phyloP scores from a whole-genome alignment of 2,113 vertebrate genomes.

The Gallinago paraguaiae region DNA sequence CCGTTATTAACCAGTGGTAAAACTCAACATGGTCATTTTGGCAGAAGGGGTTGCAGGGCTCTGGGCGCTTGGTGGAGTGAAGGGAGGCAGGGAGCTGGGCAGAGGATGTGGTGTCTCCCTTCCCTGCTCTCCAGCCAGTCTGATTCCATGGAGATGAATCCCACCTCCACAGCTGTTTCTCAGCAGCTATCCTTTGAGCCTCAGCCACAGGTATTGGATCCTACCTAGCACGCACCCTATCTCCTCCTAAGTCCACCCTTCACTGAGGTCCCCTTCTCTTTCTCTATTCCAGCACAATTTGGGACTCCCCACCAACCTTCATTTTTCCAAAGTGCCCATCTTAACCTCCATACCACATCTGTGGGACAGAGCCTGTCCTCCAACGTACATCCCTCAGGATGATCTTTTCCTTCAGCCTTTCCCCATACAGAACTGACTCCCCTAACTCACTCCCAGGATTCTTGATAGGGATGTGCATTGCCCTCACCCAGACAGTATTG shows the following conservation, averaged over 20 bases:
- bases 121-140: background rate
- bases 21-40: background rate
- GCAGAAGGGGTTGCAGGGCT: background rate
- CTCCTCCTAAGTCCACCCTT: background rate
- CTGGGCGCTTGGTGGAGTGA: fast-evolving
- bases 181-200: background rate
- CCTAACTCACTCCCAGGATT: background rate
- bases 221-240: background rate
- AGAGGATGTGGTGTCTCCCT: background rate
- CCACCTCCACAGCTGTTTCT: background rate
- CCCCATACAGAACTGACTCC: background rate
- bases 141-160: background rate
- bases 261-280: background rate
- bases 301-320: background rate
- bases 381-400: background rate
- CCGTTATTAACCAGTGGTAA: background rate
- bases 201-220: background rate
- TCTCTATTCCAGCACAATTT: background rate
- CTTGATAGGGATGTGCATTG: background rate
- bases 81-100: background rate
- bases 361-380: background rate
- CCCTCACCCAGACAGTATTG: background rate
- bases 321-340: background rate
- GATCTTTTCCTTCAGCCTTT: background rate
- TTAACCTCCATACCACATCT: background rate